Conservation (phyloP, 2,797 vertebrate species). For the Takifugu rubripes region DNA sequence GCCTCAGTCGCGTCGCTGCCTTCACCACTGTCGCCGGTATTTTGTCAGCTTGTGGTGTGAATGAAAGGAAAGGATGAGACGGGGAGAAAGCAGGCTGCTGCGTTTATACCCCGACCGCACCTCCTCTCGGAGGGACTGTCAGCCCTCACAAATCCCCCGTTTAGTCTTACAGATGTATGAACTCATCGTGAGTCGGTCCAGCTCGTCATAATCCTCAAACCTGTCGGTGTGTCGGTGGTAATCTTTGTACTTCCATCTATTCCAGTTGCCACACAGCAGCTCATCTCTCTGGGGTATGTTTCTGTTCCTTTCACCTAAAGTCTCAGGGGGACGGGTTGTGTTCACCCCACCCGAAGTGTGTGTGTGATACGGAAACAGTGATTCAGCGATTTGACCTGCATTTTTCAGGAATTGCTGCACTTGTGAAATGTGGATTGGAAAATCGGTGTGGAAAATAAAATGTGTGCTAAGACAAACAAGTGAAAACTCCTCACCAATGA, state of each 20-base stretch:
- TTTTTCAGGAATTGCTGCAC: too few species aligned
- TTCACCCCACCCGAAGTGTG: too few species aligned
- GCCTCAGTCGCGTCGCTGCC: not conserved
- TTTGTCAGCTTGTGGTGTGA: not conserved
- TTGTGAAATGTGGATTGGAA: too few species aligned
- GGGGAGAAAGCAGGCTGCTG: not conserved
- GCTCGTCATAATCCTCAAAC: not conserved
- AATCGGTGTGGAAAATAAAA: too few species aligned
- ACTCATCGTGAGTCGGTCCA: not conserved
- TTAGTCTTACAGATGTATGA: not conserved
- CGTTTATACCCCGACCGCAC: not conserved
- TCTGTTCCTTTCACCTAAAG: too few species aligned
- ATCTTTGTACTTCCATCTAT: not conserved
- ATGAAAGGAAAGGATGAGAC: not conserved
- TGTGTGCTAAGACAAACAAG: too few species aligned
- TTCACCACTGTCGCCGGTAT: not conserved
- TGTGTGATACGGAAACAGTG: too few species aligned
- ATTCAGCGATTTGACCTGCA: too few species aligned
- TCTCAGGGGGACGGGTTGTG: too few species aligned
- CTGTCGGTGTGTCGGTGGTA: not conserved
- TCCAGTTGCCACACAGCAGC: not conserved
- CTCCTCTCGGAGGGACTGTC: not conserved
- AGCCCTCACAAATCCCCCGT: too few species aligned
- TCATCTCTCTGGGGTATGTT: too few species aligned
- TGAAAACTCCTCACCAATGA: too few species aligned